Base-by-base conservation (phyloP, 2,797 vertebrate genomes). In the Uromys caudimaculatus region DNA sequence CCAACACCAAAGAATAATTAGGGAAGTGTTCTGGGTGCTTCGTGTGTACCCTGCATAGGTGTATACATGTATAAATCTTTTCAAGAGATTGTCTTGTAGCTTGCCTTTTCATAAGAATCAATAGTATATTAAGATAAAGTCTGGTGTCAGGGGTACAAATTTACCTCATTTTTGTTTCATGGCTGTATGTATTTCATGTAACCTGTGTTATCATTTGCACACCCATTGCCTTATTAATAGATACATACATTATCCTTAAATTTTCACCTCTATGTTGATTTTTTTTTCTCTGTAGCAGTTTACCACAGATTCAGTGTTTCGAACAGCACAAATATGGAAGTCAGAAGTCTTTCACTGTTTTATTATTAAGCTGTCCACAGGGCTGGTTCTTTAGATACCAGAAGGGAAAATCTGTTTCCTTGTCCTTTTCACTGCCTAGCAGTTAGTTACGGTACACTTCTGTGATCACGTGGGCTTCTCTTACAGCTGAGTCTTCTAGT, bases 71-170 rank as follows among this genome's bases (percentile, higher is more conserved):
- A n/a, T 4, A 92, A 11, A 77, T 38, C 76, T 90, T 91, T 89
- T 93, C 50, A 89, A n/a, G 64, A 90, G 83, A 62, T 50, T 82
- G 38, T 89, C 73, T 67, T 88, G 27, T 64, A 78, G 56, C 52
- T 96, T 78, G 6, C 54, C 67, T 86, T 95, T 92, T 89, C 78
- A 56, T 84, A 44, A 38, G 24, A 79, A 56, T 85, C 38, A 79
- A 4, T 69, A 79, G n/a, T 78, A 41, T 76, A 27, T 93, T 50
- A 62, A 76, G 23, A 41, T 71, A 38, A 77, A 82, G 71, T 82
- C 78, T 77, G 50, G 13, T 52, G 29, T 82, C 38, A 71, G 32
- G 14, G 24, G 64, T 60, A 41, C n/a, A 67, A 12, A 83, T 47
- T 44, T 67, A 32, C 44, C 17, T 67, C 76, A 38, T 82, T 89